Evolutionary conservation across 2,888 invertebrate species (phyloP).

Genomic region (Malthinus flaveolus): DNA sequence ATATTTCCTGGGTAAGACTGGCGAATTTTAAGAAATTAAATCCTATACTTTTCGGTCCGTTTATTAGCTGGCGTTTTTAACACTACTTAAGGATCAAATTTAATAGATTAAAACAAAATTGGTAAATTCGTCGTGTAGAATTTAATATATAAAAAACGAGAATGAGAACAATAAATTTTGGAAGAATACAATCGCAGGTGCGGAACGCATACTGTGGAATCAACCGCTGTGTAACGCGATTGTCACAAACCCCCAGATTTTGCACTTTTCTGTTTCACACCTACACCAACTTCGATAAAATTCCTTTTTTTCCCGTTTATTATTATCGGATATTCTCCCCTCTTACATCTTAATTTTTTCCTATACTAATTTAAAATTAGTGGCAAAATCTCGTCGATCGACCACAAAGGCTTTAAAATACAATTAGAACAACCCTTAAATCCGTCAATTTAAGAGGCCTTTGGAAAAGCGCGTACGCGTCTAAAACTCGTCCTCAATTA

Average conservation of each 20-base stretch:
- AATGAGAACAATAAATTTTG: constrained; percentile 27
- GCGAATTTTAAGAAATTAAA: too few species aligned
- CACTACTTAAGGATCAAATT: not conserved
- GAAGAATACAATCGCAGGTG: constrained; percentile 34
- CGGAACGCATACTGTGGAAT: constrained; percentile 37
- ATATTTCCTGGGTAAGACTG: too few species aligned
- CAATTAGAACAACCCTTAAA: constrained; percentile 26
- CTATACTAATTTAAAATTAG: constrained; percentile 13
- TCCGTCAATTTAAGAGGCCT: constrained; percentile 23
- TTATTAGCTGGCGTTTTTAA: too few species aligned
- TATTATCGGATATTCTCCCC: constrained; percentile 33
- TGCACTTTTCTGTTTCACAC: constrained; percentile 42
- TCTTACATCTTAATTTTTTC: constrained; percentile 8
- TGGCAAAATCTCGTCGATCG: constrained; percentile 1
- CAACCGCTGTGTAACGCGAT: constrained; percentile 43
- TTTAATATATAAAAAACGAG: constrained; percentile 10
- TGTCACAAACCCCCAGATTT: constrained; percentile 43
- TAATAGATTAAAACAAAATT: not conserved
- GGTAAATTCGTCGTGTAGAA: constrained; percentile 4
- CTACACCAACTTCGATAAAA: constrained; percentile 34
- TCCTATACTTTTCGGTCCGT: too few species aligned
- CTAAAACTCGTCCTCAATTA: constrained; percentile 39
- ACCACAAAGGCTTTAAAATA: constrained; percentile 8
- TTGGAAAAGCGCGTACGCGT: constrained; percentile 35
- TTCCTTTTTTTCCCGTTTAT: constrained; percentile 28